These are phyloP conservation scores for Amblyraja radiata DNA, from an alignment of 2,797 vertebrate genomes.

Conservation along the genomic window DNA sequence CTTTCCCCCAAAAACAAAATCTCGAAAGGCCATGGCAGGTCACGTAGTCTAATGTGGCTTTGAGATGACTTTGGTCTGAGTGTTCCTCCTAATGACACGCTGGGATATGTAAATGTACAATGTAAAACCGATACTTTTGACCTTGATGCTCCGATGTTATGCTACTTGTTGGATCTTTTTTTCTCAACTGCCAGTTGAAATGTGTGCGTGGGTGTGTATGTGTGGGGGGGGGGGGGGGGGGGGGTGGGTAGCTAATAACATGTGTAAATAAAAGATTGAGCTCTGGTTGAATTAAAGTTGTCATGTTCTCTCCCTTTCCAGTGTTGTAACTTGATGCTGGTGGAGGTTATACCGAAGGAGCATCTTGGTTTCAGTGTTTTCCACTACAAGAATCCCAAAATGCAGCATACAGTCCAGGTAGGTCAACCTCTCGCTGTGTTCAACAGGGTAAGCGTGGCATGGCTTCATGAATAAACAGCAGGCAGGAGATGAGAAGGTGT, in stretches of 20 bases:
- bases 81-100: background rate
- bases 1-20: background rate
- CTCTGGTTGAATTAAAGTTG: background rate
- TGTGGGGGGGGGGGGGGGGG: too few relatives aligned
- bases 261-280: background rate
- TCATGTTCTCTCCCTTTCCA: slow-evolving; percentile 47
- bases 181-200: background rate
- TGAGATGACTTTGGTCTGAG: background rate
- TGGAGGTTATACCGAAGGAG: slow-evolving; percentile 93
- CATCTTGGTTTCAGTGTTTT: slow-evolving; percentile 93
- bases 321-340: slow-evolving; percentile 98
- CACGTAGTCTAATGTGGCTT: background rate
- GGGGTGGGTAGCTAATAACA: background rate
- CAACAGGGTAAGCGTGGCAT: background rate
- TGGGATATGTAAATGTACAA: background rate
- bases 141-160: background rate
- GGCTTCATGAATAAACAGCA: background rate
- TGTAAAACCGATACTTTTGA: background rate
- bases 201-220: background rate
- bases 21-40: background rate
- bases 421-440: background rate
- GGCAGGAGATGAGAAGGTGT: too few relatives aligned
- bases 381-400: slow-evolving; percentile 97
- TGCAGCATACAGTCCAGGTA: slow-evolving; percentile 98
- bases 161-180: background rate